Base-by-base conservation (phyloP, 2,797 vertebrate species). In the Valencia hispanica region DNA sequence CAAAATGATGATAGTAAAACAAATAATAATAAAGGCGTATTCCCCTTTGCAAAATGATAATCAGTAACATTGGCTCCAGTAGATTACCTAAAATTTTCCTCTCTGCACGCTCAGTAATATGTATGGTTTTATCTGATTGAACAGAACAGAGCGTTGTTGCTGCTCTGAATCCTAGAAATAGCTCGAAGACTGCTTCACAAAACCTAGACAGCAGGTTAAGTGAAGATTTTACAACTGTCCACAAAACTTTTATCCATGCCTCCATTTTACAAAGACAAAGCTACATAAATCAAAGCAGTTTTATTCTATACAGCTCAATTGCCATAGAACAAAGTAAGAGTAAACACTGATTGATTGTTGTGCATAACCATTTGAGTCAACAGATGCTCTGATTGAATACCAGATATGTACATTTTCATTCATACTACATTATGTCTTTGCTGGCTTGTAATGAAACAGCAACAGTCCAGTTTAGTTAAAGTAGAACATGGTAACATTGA, bases 111-210 rank as follows among this genome's bases (percentile, higher is more conserved):
- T 76, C 68, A 74, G 77, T 76, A 74, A 70, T 69, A 48, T 17
- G 12, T 1, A 22, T 70, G 34, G 39, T 55, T 82, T 36, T 78
- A 85, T 86, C 70, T 77, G 43, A 84, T 66, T 72, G 41, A 36
- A 50, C 14, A 75, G 68, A 48, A n/a, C n/a, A n/a, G n/a, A n/a
- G 39, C 66, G 76, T 83, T 79, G 69, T 73, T 81, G 50, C 25
- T 74, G 61, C 69, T 75, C 45, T 41, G 36, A 80, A 65, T 20
- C 69, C 72, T 1, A 72, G 50, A 66, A 61, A 75, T 61, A 55
- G 59, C 69, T 41, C 45, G 55, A 45, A n/a, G 70, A 39, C 39
- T 43, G 36, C 36, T 57, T 68, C n/a, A 68, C 32, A 68, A 75
- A 66, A 27, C 50, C 41, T 47, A 72, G 39, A 68, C 27, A 68